Conservation (phyloP, 1,140 invertebrate species). For the Caenorhabditis brenneri region DNA sequence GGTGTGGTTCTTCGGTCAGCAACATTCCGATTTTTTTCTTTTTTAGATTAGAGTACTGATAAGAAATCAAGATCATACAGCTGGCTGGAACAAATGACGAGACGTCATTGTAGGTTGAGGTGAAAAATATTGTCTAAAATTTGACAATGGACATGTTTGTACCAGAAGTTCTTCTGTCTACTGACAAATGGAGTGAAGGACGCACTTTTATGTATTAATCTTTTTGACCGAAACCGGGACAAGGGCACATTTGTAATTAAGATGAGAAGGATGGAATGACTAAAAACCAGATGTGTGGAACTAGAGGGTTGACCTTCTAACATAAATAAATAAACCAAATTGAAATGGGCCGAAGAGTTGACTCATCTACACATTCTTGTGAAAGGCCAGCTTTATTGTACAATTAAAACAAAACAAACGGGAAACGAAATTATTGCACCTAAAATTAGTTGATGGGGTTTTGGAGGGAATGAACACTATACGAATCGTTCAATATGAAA, state of each 20-base stretch:
- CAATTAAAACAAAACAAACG: not conserved
- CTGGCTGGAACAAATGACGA: not conserved
- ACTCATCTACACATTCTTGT: not conserved
- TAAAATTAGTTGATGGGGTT: too few species aligned
- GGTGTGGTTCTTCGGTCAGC: not conserved
- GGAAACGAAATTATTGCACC: too few species aligned
- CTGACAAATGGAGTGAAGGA: not conserved
- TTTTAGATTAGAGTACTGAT: not conserved
- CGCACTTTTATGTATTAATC: slow-evolving; percentile 9
- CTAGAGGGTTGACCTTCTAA: not conserved
- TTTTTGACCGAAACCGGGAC: slow-evolving; percentile 1
- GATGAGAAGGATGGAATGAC: not conserved
- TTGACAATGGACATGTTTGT: too few species aligned
- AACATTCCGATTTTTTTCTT: not conserved
- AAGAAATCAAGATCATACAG: slow-evolving; percentile 10
- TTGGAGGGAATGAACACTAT: too few species aligned
- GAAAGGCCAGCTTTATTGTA: not conserved
- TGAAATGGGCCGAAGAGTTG: not conserved
- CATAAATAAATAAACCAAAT: slow-evolving; percentile 28
- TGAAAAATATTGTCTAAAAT: not conserved
- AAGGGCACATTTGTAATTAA: slow-evolving; percentile 41
- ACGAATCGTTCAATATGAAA: not conserved
- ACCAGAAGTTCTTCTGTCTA: too few species aligned
- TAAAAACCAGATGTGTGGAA: slow-evolving; percentile 3
- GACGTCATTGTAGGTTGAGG: not conserved